Base-by-base conservation (phyloP, 1,140 invertebrate species). In the Phymorhynchus buccinoides region DNA sequence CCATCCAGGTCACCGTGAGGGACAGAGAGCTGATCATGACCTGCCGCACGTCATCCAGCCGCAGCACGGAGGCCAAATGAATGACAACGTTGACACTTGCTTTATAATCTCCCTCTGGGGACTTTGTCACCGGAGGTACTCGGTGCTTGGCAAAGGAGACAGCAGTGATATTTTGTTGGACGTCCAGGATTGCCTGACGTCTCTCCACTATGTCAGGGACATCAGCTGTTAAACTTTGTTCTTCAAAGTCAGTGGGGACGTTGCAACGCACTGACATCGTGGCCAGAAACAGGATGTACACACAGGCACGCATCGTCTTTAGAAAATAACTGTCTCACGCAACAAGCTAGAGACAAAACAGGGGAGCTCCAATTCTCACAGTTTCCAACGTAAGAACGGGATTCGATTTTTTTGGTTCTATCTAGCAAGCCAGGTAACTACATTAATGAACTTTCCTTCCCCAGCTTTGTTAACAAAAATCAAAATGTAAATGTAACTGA, bases 1-100 rank as follows among this genome's bases (percentile, higher is more conserved):
- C 94, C 56, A 91, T 88, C 94, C 94, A 95, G 27, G 39, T 39
- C 30, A 89, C 37, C 0, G 78, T 84, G 1, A 89, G 82, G 73
- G 56, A 87, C 1, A 80, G 68, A 9, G 79, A 82, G 30, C 83
- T 86, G 6, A 81, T 87, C 37, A 89, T 30, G 41, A 71, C 85
- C 77, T 89, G 88, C 22, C 81, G 85, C 14, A 41, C 37, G 22
- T 81, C 80, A 14, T 66, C 32, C 7, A 62, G 0, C 44, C 35
- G 16, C 16, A 62, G 22, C 35, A 81, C 35, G 52, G 52, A 66
- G 12, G 39, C 30, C 18, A 81, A n/a, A 4, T 32, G 39, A 37
- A 66, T 27, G 1, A 22, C n/a, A 56, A 68, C 37, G 7, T 81
- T 35, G 27, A 80, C 6, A 14, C 27, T 1, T 44, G 48, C 42